Conservation (phyloP, 1,140 invertebrate genomes). For the Macrobrachium rosenbergii region DNA sequence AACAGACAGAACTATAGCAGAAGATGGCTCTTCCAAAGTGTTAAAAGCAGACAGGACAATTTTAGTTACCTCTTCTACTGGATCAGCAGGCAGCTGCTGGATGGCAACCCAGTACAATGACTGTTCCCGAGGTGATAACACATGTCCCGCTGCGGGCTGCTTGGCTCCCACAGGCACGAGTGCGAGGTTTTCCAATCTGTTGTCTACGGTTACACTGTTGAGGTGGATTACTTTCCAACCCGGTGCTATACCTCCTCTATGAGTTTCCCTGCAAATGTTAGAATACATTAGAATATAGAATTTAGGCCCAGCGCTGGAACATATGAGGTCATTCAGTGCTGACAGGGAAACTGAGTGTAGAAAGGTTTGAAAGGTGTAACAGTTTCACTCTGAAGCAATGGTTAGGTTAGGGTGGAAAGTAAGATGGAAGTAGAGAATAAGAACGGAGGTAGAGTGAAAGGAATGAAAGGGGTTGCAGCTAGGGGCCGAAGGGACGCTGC, state of each 20-base stretch:
- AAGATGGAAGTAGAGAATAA: no score
- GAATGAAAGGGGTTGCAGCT: no score
- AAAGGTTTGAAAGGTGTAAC: no score
- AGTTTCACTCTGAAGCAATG: no score
- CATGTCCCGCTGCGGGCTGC: conserved; percentile 21
- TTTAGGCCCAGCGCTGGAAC: no score
- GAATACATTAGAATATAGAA: background rate
- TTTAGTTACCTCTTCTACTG: conserved; percentile 68
- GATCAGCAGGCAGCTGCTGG: conserved; percentile 72
- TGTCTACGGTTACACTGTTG: conserved; percentile 74
- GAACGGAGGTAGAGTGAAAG: no score
- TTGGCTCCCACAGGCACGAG: conserved; percentile 68
- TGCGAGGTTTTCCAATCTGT: conserved; percentile 72
- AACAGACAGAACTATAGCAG: no score
- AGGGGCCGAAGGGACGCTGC: no score
- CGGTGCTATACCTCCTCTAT: conserved; percentile 72
- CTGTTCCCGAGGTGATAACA: conserved; percentile 67
- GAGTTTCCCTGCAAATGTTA: conserved; percentile 71
- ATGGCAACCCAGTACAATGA: conserved; percentile 74
- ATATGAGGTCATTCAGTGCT: no score
- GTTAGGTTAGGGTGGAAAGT: no score
- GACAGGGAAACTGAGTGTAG: no score
- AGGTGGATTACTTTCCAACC: conserved; percentile 72
- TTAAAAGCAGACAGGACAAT: background rate
- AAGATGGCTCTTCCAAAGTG: no score